Evolutionary conservation across 2,113 vertebrate genomes (phyloP), one percentile per base, ranked within the genome.

Genomic region (Furnarius figulus): DNA sequence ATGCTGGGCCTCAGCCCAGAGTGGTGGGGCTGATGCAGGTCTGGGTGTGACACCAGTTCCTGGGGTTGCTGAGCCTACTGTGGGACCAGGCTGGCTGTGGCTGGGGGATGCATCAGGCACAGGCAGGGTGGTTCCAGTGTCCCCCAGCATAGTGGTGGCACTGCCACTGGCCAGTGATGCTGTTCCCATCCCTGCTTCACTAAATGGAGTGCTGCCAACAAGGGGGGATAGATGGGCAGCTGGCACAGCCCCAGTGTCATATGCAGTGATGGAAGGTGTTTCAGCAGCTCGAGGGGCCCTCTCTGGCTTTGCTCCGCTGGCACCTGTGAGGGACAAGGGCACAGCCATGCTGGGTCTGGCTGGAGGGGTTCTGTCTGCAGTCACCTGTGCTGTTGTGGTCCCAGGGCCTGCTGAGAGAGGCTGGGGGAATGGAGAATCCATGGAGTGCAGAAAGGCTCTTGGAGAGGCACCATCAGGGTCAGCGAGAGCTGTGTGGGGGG

Each of bases 321-420:
- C 1, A 0, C 2, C 39, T 0, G 0, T 3, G 49, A 63, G 16
- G 14, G 59, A 81, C 42, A 80, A 62, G 24, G 77, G n/a, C 0
- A 7, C 3, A 8, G 33, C 30, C 39, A 3, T 1, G 4, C 61
- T 74, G 56, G 56, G 42, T 59, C 39, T 46, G 27, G 24, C 31
- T 53, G 72, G 8, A 92, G 31, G 17, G 22, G 67, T 66, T 80
- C 15, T 0, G 0, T 8, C 58, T 39, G 44, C 30, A 47, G 39
- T 33, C 2, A 3, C 16, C 49, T 83, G 58, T 87, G 66, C 58
- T 0, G 1, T 47, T 49, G 24, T 40, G n/a, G 30, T 25, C 14
- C 24, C 58, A 44, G 77, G 7, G 42, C 8, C 55, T 77, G 58
- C 31, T 83, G 86, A 76, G 24, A 23, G 22, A 3, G 18, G 4